Base-by-base conservation (phyloP, 2,888 invertebrate genomes). In the Balanococcus diminutus region DNA sequence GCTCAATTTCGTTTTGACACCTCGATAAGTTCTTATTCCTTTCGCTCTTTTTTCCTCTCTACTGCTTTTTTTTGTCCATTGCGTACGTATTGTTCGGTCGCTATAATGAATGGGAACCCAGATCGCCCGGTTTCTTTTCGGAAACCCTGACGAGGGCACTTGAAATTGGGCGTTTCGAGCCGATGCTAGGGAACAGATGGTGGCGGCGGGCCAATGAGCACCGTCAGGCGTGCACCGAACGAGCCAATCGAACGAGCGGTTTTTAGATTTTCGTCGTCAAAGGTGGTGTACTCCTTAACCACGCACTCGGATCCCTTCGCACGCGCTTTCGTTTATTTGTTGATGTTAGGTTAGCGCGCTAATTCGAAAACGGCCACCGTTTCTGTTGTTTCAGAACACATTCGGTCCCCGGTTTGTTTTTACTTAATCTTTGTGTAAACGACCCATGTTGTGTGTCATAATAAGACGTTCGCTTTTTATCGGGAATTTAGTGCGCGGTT, bases 351-450 rank as follows among this genome's bases (percentile, higher is more conserved):
- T 84, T 84, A 84, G 42, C 75, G 31, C 28, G 84, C 84, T 84
- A 72, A 72, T 72, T 75, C 75, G 75, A 75, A 75, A 75, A 75
- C 75, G 75, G 75, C 75, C 82, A 42, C 51, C 82, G 81, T 72
- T 84, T 84, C 42, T 84, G 84, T 84, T 84, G 84, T 84, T 84
- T 84, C 84, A 84, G 84, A 84, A 84, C 75, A 84, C 84, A 84
- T 84, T 84, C 84, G 42, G 75, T 31, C 83, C 84, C 75, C 72
- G 79, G 84, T 84, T 84, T 84, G 84, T 84, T 84, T 84, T 84
- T 84, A 84, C 84, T 84, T 84, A 84, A 84, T 84, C 84, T 84
- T 75, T 84, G 84, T 84, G 84, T 84, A 84, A 84, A 84, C 84
- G 84, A 84, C 72, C 84, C 46, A 75, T 84, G 84, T 84, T 84